These are phyloP conservation scores for Xiphias gladius DNA, from an alignment of 2,113 vertebrate species.

Conservation along the genomic window DNA sequence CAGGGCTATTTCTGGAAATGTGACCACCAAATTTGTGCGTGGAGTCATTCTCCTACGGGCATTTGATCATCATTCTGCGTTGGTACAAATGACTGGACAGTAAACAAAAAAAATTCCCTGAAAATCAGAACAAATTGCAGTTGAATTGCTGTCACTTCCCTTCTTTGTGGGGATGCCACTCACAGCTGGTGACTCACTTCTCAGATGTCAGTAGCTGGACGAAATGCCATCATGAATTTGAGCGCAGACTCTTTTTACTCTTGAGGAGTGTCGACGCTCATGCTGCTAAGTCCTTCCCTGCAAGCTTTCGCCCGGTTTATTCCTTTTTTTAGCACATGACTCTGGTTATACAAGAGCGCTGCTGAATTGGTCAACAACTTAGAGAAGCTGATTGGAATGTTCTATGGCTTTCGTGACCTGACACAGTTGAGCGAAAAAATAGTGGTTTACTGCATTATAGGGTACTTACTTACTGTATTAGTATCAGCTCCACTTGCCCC, in stretches of 20 bases:
- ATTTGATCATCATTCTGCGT: conserved; percentile 44
- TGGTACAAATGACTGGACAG: conserved; percentile 58
- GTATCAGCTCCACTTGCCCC: conserved; percentile 7
- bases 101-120: conserved; percentile 22
- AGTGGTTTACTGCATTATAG: conserved; percentile 33
- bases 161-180: conserved; percentile 56
- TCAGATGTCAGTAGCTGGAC: conserved; percentile 57
- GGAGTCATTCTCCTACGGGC: conserved; percentile 47
- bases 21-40: conserved; percentile 46
- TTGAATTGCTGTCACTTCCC: conserved; percentile 61
- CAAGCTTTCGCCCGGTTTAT: conserved; percentile 47
- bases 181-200: conserved; percentile 61
- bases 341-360: conserved; percentile 32
- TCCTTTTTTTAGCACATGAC: conserved; percentile 17
- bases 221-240: conserved; percentile 60
- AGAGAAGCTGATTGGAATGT: conserved; percentile 27
- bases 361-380: not conserved
- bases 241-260: not conserved
- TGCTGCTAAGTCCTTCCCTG: conserved; percentile 23
- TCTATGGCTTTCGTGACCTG: conserved; percentile 36
- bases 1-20: conserved; percentile 55
- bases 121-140: conserved; percentile 60
- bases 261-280: conserved; percentile 10
- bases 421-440: conserved; percentile 18
- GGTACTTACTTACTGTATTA: not conserved